phyloP scores from a whole-genome alignment of 2,888 invertebrate species.

The Cheilosia soror region DNA sequence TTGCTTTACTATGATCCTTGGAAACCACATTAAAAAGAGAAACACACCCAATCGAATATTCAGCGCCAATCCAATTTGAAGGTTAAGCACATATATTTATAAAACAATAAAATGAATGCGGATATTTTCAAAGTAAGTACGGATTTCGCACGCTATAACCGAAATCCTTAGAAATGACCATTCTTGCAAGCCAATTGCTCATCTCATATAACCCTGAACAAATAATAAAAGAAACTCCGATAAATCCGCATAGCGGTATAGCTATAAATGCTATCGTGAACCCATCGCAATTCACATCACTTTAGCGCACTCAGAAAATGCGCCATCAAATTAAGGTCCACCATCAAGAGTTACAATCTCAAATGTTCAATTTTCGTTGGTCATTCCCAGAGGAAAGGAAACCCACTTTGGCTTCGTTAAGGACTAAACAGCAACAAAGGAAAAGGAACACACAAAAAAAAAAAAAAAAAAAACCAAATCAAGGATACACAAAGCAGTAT shows the following conservation, averaged over 20 bases:
- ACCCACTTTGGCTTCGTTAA: slow-evolving; percentile 44
- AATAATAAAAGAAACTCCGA: slow-evolving; percentile 26
- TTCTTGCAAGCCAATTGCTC: slow-evolving; percentile 6
- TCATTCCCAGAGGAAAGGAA: slow-evolving; percentile 36
- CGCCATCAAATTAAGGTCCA: slow-evolving; percentile 59
- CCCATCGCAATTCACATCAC: slow-evolving; percentile 48
- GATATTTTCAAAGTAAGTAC: slow-evolving; percentile 1
- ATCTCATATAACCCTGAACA: slow-evolving; percentile 9
- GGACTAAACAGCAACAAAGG: slow-evolving; percentile 19
- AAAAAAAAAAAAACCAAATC: slow-evolving; percentile 60
- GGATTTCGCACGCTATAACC: slow-evolving; percentile 15
- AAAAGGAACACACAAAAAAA: slow-evolving; percentile 23
- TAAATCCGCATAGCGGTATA: slow-evolving; percentile 37
- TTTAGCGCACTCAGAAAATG: slow-evolving; percentile 57
- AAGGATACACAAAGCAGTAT: slow-evolving; percentile 51
- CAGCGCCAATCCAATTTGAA: neutral
- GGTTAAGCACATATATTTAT: slow-evolving; percentile 24
- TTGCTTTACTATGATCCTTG: neutral
- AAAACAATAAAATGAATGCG: slow-evolving; percentile 41
- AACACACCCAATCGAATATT: neutral
- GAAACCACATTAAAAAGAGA: neutral
- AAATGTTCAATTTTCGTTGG: slow-evolving; percentile 62
- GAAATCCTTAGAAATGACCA: slow-evolving; percentile 25
- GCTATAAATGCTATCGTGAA: slow-evolving; percentile 44
- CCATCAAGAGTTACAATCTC: slow-evolving; percentile 64